phyloP scores from a whole-genome alignment of 2,113 vertebrate genomes.

The Macquaria ambigua region DNA sequence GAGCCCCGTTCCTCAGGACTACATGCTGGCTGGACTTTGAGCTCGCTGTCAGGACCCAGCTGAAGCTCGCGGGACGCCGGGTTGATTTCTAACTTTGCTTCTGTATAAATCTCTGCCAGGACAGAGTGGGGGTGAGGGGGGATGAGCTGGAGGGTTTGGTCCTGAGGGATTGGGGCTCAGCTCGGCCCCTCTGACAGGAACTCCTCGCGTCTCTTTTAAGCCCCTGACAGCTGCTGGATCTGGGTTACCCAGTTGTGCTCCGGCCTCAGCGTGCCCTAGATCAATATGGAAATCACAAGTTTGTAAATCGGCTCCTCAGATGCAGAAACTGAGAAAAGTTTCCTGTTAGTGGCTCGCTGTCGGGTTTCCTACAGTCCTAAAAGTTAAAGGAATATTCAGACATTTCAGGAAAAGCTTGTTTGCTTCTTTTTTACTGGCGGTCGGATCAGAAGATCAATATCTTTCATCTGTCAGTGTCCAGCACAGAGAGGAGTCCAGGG shows the following conservation, averaged over 20 bases:
- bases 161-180: constrained; percentile 2
- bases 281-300: constrained; percentile 65
- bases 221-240: constrained; percentile 27
- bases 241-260: constrained; percentile 74
- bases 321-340: not conserved
- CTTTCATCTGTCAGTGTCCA: not conserved
- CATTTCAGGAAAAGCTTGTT: not conserved
- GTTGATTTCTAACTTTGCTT: constrained; percentile 10
- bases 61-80: not conserved
- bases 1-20: not conserved
- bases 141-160: constrained; percentile 6
- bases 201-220: not conserved
- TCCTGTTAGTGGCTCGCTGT: no score
- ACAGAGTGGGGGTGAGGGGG: not conserved
- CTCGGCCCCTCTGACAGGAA: constrained; percentile 3
- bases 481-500: no score
- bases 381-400: not conserved
- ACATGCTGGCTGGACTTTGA: not conserved
- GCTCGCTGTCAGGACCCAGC: not conserved
- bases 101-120: constrained; percentile 24
- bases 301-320: constrained; percentile 13
- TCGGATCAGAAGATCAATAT: not conserved
- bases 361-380: no score
- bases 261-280: constrained; percentile 40
- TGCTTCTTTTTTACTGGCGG: not conserved